A percentile compares a stretch with the other conserved stretches of the same genome.
These are phyloP conservation scores for Clunio marinus DNA, from an alignment of 2,888 invertebrate genomes.

Conservation along the genomic window DNA sequence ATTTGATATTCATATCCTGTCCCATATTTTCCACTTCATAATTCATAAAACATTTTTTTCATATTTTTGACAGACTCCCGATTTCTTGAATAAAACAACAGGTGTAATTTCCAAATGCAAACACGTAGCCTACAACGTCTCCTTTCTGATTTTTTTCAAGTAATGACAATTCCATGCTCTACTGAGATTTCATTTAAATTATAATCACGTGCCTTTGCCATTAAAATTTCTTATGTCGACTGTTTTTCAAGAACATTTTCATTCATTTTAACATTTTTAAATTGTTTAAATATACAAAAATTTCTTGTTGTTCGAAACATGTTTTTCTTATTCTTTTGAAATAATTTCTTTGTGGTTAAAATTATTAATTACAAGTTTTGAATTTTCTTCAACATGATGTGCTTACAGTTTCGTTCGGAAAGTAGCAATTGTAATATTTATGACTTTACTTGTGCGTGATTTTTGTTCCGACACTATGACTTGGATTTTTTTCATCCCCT, in stretches of 20 bases:
- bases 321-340: no score
- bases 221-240: background rate
- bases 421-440: background rate
- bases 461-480: background rate
- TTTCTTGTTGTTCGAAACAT: no score
- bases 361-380: slow-evolving; percentile 2
- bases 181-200: slow-evolving; percentile 32
- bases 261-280: background rate
- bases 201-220: slow-evolving; percentile 35
- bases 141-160: slow-evolving; percentile 27
- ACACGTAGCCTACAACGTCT: background rate
- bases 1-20: slow-evolving; percentile 37
- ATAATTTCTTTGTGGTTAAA: no score
- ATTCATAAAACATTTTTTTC: background rate
- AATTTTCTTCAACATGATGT: background rate
- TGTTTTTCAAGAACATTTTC: background rate
- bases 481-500: background rate
- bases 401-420: background rate
- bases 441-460: background rate
- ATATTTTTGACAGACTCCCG: background rate
- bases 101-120: slow-evolving; percentile 32
- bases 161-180: slow-evolving; percentile 27
- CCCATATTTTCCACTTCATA: slow-evolving; percentile 3
- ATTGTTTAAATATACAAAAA: background rate
- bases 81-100: slow-evolving; percentile 16